phyloP scores from a whole-genome alignment of 2,797 vertebrate species.

The Mycteria americana region DNA sequence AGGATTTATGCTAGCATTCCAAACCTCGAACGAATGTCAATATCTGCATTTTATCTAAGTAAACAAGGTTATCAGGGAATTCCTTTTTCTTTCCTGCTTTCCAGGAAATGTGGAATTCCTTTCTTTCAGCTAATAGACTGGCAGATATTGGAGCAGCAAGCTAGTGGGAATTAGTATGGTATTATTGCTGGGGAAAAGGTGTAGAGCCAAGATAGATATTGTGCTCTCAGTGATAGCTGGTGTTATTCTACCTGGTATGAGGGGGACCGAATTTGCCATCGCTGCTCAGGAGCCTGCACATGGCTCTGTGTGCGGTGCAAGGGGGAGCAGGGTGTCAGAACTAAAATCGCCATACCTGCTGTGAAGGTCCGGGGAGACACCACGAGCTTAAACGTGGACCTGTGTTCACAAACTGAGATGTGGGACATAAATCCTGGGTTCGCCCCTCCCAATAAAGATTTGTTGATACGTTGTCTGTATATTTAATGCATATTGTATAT shows the following conservation, averaged over 20 bases:
- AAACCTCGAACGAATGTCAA: background rate
- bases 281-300: background rate
- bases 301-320: too few relatives aligned
- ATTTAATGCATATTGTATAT: background rate
- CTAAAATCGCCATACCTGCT: background rate
- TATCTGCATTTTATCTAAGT: background rate
- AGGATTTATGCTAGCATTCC: background rate
- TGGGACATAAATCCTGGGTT: background rate
- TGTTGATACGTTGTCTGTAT: accelerated
- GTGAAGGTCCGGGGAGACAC: background rate
- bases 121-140: background rate
- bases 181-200: background rate
- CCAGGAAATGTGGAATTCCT: background rate
- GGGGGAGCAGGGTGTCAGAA: background rate
- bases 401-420: background rate
- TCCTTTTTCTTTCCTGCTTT: background rate
- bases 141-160: background rate
- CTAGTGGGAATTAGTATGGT: background rate
- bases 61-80: background rate
- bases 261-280: accelerated
- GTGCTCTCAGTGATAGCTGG: background rate
- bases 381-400: accelerated
- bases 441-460: background rate
- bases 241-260: background rate
- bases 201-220: background rate